Evolutionary conservation across 2,113 vertebrate species (phyloP).

Genomic region (Tragelaphus scriptus): DNA sequence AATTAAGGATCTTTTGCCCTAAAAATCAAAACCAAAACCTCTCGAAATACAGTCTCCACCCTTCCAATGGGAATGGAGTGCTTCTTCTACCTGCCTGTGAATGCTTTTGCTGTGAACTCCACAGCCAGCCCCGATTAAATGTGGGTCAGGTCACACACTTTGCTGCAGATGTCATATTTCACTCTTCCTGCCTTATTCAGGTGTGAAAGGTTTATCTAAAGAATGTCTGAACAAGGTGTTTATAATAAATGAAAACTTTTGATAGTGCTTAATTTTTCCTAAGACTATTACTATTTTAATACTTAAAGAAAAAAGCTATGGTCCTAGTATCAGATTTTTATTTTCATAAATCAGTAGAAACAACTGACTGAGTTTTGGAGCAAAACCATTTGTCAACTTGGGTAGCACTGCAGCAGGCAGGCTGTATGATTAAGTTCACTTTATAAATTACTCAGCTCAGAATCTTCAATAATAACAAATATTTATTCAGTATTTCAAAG

Average conservation of each 20-base stretch:
- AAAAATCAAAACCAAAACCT: neutral
- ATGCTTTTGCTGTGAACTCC: neutral
- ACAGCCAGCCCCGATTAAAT: neutral
- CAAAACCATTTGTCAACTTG: neutral
- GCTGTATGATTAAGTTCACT: neutral
- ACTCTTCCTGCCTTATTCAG: neutral
- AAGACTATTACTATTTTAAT: constrained; percentile 25
- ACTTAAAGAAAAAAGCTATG: neutral
- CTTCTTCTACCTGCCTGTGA: neutral
- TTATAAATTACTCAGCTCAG: neutral
- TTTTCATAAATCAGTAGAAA: neutral
- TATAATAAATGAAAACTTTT: constrained; percentile 3
- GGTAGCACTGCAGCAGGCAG: neutral
- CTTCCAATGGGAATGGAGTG: neutral
- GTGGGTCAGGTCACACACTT: neutral
- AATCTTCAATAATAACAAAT: neutral
- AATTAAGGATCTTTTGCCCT: neutral
- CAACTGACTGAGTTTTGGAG: neutral
- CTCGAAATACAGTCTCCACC: neutral
- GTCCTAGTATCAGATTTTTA: neutral
- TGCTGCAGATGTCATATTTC: neutral
- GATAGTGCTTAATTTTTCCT: neutral
- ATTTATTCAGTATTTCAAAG: neutral
- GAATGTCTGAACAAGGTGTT: neutral
- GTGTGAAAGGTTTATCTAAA: neutral